Base-by-base conservation (phyloP, 2,113 vertebrate species). In the Columbina picui region DNA sequence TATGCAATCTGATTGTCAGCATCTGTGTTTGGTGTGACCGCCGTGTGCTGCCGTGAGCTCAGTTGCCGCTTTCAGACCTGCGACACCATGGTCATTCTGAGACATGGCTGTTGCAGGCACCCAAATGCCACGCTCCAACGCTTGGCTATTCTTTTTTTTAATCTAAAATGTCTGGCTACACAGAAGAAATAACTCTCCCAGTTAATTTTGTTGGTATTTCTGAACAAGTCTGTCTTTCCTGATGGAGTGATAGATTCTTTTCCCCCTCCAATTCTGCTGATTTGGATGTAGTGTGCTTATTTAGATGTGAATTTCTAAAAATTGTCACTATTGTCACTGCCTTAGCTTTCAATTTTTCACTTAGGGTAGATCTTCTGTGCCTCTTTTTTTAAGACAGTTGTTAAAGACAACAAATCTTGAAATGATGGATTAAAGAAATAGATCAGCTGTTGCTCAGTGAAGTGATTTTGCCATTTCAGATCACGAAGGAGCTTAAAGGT, bases 231-330 rank as follows among this genome's bases (percentile, higher is more conserved):
- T 43, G 3, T 43, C 25, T 52, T 52, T 56, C 7, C 8, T 65
- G 34, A 13, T 68, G 7, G 27, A 19, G 15, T 0, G 7, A 30
- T 49, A 5, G 2, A 2, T 65, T 59, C 3, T n/a, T 71, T 19
- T 8, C 41, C 4, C 2, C 3, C 18, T 53, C 15, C 8, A 38
- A 41, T 79, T 78, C 39, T 71, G 11, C 59, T 56, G 32, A 10
- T 59, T 68, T 65, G 39, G 29, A 41, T 49, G 4, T 26, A 56
- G 8, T 43, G 2, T 4, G 5, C 8, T 60, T 80, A 17, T 29
- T 92, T 41, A 29, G 39, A 30, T 69, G 17, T 77, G 45, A 34
- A 23, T 81, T 50, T 83, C 65, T 45, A 47, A n/a, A n/a, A n/a
- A n/a, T n/a, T n/a, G 65, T 50, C 26, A 18, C 9, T 74, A 0